Evolutionary conservation across 2,888 invertebrate genomes (phyloP), one percentile per base, ranked within the genome.

Genomic region (Phyto melanocephala): DNA sequence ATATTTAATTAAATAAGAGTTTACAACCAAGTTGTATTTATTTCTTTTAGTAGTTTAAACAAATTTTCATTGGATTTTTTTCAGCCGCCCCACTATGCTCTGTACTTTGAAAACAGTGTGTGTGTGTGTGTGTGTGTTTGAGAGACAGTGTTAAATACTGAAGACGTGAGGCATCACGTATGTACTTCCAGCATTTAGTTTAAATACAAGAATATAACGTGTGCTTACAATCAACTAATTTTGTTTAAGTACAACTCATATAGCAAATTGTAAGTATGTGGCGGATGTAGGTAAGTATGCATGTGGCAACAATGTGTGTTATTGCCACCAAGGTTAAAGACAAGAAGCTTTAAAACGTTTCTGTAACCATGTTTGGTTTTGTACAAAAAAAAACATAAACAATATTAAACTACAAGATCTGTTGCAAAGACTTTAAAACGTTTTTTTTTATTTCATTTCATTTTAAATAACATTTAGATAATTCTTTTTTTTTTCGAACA

Each of bases 191-290:
- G 40, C 60, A 60, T 15, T 54, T 58, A 45, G 22, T 15, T 24
- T n/a, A n/a, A n/a, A n/a, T n/a, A n/a, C n/a, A n/a, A n/a, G n/a
- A n/a, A n/a, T 37, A 28, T 65, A 82, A 70, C 82, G 82, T 82
- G 82, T 82, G 82, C 82, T 82, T 78, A 67, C 75, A 78, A 78
- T 71, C 82, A 79, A 79, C 82, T 82, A 82, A 82, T 82, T 82
- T 78, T 65, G 52, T 67, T 75, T 65, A 75, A 77, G 45, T 71
- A 65, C 71, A 72, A 58, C 17, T 54, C 40, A 37, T 40, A 40
- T 13, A 45, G 70, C 47, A 78, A 62, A 62, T 70, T 70, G 42
- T 42, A 28, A 28, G 58, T 52, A 28, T 40, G 58, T 52, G 42
- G 35, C 58, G 52, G 33, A 60, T 33, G 24, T 45, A 13, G 7